These are phyloP conservation scores for Cynocephalus volans DNA, from an alignment of 2,113 vertebrate genomes.

Conservation along the genomic window DNA sequence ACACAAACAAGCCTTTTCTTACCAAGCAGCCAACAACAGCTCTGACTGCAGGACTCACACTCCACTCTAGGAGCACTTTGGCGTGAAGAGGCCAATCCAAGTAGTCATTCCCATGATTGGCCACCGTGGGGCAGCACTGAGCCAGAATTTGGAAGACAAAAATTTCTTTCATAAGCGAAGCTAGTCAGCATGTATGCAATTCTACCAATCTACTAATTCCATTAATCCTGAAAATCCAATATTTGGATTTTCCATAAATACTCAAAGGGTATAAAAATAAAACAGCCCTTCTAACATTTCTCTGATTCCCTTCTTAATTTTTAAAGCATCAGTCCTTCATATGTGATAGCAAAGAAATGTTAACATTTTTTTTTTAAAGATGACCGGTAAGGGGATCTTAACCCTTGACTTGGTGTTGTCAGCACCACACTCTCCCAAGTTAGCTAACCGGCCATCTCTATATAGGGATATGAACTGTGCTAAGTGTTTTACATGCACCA, in stretches of 20 bases:
- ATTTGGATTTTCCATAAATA: not conserved
- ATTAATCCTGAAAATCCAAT: not conserved
- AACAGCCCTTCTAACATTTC: not conserved
- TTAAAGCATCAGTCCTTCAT: not conserved
- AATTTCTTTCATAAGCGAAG: not conserved
- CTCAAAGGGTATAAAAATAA: slow-evolving; percentile 44
- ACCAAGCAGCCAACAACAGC: not conserved
- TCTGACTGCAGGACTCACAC: not conserved
- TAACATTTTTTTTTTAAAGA: not conserved
- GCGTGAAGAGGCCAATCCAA: fast-evolving
- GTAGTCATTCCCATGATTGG: not conserved
- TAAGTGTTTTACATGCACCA: not conserved
- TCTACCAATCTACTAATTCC: not conserved
- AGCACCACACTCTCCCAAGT: too few relatives aligned
- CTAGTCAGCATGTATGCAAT: not conserved
- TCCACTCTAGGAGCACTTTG: not conserved
- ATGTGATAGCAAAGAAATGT: not conserved
- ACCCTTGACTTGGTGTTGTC: too few relatives aligned
- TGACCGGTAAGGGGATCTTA: too few relatives aligned
- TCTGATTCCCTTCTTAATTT: not conserved
- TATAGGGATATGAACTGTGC: not conserved
- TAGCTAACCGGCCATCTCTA: too few relatives aligned
- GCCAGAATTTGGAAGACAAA: not conserved
- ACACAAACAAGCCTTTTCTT: slow-evolving; percentile 25
- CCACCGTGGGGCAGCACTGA: slow-evolving; percentile 67